These are phyloP conservation scores for Aelia acuminata DNA, from an alignment of 2,888 invertebrate genomes.

Conservation along the genomic window DNA sequence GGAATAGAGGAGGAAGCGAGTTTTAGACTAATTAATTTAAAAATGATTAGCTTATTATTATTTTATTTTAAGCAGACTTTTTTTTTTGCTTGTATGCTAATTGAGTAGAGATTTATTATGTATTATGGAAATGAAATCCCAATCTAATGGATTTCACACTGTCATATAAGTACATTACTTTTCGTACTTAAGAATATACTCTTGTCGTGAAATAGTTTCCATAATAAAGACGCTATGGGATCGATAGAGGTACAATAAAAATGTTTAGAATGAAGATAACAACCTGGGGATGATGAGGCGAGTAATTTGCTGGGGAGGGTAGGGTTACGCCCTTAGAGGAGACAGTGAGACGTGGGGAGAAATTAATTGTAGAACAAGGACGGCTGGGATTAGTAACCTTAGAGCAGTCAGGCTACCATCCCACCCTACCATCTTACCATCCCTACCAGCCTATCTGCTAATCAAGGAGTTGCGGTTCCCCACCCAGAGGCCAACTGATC, in stretches of 20 bases:
- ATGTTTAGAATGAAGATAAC: neutral
- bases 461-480: constrained; percentile 22
- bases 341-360: constrained; percentile 9
- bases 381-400: constrained; percentile 33
- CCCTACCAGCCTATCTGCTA: constrained; percentile 31
- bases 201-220: neutral
- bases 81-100: too few relatives aligned
- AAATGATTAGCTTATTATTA: too few relatives aligned
- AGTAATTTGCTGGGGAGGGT: constrained; percentile 25
- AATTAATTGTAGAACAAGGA: constrained; percentile 45
- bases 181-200: too few relatives aligned
- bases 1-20: too few relatives aligned
- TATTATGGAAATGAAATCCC: too few relatives aligned
- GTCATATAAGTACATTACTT: too few relatives aligned
- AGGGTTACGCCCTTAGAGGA: constrained; percentile 46
- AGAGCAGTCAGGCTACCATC: neutral
- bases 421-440: neutral
- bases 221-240: neutral
- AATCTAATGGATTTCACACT: too few relatives aligned
- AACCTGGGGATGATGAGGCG: constrained; percentile 22
- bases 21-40: too few relatives aligned
- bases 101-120: too few relatives aligned
- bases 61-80: too few relatives aligned
- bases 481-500: constrained; percentile 4
- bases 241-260: neutral